Base-by-base conservation (phyloP, 2,113 vertebrate genomes). In the Peromyscus californicus region DNA sequence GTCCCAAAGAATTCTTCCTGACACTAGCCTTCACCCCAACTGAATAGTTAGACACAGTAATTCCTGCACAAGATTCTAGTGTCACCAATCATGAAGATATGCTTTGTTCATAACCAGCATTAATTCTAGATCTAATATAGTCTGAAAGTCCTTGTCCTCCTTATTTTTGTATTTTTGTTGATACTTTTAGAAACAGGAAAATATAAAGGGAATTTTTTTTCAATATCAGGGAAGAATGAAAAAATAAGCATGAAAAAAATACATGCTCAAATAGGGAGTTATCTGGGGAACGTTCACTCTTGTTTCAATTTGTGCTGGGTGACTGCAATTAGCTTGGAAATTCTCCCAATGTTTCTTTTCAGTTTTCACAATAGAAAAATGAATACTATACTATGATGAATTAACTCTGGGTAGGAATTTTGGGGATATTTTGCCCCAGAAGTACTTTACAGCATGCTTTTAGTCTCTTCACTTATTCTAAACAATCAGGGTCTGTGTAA, bases 281-380 rank as follows among this genome's bases (percentile, higher is more conserved):
- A 69, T 86, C 54, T 95, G 21, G 70, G 51, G 80, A 76, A 39
- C 51, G 69, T 63, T 92, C 8, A 84, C 5, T 78, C 15, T 4
- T 92, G 10, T 87, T 94, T 94, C 90, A 36, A 76, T 97, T 93
- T 89, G 42, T 93, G 78, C 24, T 89, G 10, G 86, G 9, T 93
- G 57, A 85, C 24, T 21, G 16, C 26, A 95, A 79, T 95, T 91
- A 96, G 63, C 42, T 70, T 67, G 16, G 90, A 87, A 29, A 69
- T 1, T 70, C n/a, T 63, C 22, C 57, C 59, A 84, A 29, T 54
- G 70, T 87, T 86, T 90, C 95, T 83, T 45, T 92, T 45, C 72
- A 93, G 26, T 61, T 95, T 97, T 90, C 89, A 42, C 86, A 91
- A 86, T 82, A 93, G 79, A 87, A n/a, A 93, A 95, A 86, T 86